Conservation (phyloP, 2,797 vertebrate species). For the Jordanella pulchra region DNA sequence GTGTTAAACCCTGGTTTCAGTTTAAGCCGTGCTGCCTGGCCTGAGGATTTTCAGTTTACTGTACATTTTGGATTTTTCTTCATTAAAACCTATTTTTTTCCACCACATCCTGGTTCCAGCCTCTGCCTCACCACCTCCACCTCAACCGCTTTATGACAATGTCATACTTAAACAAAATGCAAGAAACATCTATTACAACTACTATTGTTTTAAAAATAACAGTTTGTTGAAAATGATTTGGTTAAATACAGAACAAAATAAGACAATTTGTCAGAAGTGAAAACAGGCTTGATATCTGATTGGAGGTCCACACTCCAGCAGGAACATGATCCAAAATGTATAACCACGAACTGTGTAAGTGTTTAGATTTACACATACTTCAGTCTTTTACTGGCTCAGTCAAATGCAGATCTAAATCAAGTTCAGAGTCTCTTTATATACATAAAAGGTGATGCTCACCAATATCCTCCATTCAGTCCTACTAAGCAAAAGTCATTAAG, state of each 20-base stretch:
- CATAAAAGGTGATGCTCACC: too few relatives aligned
- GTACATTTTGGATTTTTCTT: too few relatives aligned
- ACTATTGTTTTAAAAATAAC: background rate
- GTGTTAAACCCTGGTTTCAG: too few relatives aligned
- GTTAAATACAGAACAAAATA: background rate
- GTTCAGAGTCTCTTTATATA: background rate
- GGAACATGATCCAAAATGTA: background rate
- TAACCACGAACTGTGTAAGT: background rate
- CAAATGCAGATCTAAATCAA: background rate
- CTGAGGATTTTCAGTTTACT: too few relatives aligned
- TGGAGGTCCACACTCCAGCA: background rate
- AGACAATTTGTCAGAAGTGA: background rate
- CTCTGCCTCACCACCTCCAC: too few relatives aligned
- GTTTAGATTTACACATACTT: background rate
- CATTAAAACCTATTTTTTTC: too few relatives aligned
- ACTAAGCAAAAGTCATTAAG: too few relatives aligned
- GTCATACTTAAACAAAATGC: too few relatives aligned
- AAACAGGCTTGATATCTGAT: background rate
- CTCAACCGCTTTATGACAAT: too few relatives aligned
- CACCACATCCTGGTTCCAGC: too few relatives aligned
- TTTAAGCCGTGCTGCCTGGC: too few relatives aligned
- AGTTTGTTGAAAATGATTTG: background rate
- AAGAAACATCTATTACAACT: background rate
- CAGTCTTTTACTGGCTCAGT: background rate
- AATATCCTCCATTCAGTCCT: too few relatives aligned